Evolutionary conservation across 2,113 vertebrate species (phyloP).

Genomic region (Labrus mixtus): DNA sequence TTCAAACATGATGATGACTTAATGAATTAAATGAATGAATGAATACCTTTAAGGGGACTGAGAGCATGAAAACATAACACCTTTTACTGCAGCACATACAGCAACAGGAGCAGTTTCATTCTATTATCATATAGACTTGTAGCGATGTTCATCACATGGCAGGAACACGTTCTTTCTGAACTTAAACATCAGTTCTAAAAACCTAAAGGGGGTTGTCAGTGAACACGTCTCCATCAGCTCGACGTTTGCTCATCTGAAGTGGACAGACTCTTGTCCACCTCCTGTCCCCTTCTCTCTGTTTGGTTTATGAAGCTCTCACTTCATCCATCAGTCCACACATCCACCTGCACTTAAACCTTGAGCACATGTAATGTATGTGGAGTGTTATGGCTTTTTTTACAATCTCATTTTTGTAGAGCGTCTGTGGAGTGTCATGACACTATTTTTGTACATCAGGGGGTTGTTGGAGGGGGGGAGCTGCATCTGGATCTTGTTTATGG

Average conservation of each 20-base stretch:
- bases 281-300: not conserved
- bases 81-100: too few species aligned
- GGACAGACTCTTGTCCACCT: not conserved
- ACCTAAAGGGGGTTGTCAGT: not conserved
- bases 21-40: too few species aligned
- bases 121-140: too few species aligned
- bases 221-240: not conserved
- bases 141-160: too few species aligned
- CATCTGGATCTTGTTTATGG: not conserved
- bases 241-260: not conserved
- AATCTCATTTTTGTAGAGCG: not conserved
- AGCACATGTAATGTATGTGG: not conserved
- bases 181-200: not conserved
- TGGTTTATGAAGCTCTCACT: not conserved
- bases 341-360: not conserved
- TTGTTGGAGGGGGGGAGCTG: too few species aligned
- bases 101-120: too few species aligned
- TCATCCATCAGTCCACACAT: not conserved
- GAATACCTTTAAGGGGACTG: too few species aligned
- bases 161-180: not conserved
- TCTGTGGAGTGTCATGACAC: not conserved
- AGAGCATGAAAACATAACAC: too few species aligned
- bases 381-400: too few species aligned
- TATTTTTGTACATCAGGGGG: not conserved
- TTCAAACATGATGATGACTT: too few species aligned